These are phyloP conservation scores for Apamea crenata DNA, from an alignment of 2,888 invertebrate genomes.

Conservation along the genomic window DNA sequence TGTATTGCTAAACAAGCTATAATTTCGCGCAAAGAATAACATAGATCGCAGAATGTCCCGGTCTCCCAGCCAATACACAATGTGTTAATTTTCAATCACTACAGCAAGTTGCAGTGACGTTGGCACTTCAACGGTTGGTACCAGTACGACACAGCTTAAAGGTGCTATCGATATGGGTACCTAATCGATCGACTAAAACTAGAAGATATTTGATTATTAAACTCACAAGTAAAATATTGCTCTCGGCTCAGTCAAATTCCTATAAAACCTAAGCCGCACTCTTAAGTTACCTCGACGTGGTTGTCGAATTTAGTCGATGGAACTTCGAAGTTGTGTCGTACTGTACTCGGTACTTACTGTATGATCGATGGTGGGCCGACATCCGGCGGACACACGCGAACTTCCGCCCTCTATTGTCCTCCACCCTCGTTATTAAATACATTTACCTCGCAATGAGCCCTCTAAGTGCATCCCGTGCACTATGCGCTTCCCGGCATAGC, in stretches of 20 bases:
- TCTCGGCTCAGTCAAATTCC: not conserved
- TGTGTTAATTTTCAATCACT: not conserved
- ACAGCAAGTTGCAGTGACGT: not conserved
- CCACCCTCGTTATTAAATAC: constrained; percentile 74
- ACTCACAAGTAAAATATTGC: not conserved
- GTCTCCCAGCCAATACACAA: not conserved
- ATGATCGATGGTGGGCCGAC: constrained; percentile 80
- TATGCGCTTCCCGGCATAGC: constrained; percentile 66
- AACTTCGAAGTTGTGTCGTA: constrained; percentile 1
- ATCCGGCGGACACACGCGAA: constrained; percentile 85
- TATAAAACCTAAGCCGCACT: not conserved
- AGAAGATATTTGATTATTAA: not conserved
- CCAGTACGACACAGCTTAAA: constrained; percentile 11
- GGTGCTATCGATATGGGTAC: not conserved
- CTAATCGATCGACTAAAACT: not conserved
- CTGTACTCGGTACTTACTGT: constrained; percentile 47
- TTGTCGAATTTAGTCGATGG: not conserved
- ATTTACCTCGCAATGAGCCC: constrained; percentile 75
- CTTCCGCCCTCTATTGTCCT: constrained; percentile 86
- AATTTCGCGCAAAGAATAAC: constrained; percentile 3
- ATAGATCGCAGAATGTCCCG: not conserved
- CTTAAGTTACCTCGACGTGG: not conserved
- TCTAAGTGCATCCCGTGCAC: constrained; percentile 67
- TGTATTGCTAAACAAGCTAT: not conserved
- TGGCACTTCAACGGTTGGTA: constrained; percentile 43